Base-by-base conservation (phyloP, 2,888 invertebrate genomes). In the Hyposoter dolosus region DNA sequence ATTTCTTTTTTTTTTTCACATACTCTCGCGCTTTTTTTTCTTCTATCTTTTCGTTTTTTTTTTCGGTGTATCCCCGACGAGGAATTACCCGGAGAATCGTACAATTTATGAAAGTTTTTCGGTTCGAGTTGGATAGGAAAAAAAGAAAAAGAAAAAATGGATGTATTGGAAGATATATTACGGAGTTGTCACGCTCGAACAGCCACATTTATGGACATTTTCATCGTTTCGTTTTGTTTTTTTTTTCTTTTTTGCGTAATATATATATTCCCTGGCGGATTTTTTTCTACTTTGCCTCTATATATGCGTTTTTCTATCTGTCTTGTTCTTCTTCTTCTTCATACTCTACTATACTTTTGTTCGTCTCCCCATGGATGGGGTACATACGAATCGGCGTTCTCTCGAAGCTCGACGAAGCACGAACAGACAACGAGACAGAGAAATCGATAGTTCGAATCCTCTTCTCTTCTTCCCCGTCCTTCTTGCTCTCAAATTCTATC, bases 361-460 rank as follows among this genome's bases (percentile, higher is more conserved):
- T 81, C 50, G 72, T 81, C 60, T 69, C 71, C 53, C 53, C 28
- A 12, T 32, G 35, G 66, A 43, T 35, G 77, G 65, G 19, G 15
- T 19, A 50, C 17, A 50, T 77, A 53, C 56, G 65, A 75, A 76
- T 76, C 63, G 63, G n/a, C 12, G 28, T 66, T 63, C 56, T 84
- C 81, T 82, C 60, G 82, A 85, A 71, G 82, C 87, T 85, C 85
- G 80, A 66, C 86, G 86, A 83, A 86, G 82, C 80, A 81, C 86
- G 85, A 88, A 82, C 87, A 86, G 88, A 86, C 87, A 87, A 85
- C 83, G 79, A 40, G 40, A 77, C 53, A 75, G 77, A 82, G 85
- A 83, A 87, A 88, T 88, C 88, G 88, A 88, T 88, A 88, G 87
- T 88, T 86, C 80, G 85, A 82, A 66, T 78, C 68, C 75, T 75